Evolutionary conservation across 1,140 invertebrate genomes (phyloP), one percentile per base, ranked within the genome.

Genomic region (Rhopalosiphum padi): DNA sequence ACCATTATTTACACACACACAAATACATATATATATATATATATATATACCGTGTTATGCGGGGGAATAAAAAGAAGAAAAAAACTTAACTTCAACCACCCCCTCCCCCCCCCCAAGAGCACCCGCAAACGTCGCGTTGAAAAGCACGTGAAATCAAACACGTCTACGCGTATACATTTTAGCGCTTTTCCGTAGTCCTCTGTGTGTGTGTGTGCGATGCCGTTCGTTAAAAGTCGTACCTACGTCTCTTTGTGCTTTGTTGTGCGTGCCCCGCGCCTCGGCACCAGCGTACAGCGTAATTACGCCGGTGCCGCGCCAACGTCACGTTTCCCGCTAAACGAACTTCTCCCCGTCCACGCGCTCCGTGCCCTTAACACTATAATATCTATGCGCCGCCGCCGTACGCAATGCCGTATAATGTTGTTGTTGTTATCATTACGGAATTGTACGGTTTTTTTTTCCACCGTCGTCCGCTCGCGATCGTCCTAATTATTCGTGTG

Each of bases 131-230:
- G 60, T 11, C 60, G 25, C 30, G 60, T 2, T 11, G 23, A 68
- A 82, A 82, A 22, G 77, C n/a, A 37, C 77, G 35, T 37, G 77
- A 82, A 82, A 82, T 82, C 82, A 83, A 83, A 86, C 83, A 86
- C 23, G 83, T 86, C 41, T 43, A 43, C 23, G 22, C 2, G 21
- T 83, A 23, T 9, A 82, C 35, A 77, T 21, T 83, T 83, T 83
- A 83, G 6, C 82, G 21, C 41, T 86, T 86, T 30, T 22, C 25
- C 3, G 25, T 46, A 23, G 41, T 83, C 6, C 82, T 82, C 68
- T 1, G 68, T 2, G 48, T 46, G 43, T 46, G 11, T 48, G 48
- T 51, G 48, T 21, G 48, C 15, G 11, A 18, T 21, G 83, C 21
- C 35, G 37, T 83, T 83, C 43, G 83, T 86, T 43, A 46, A 86